Base-by-base conservation (phyloP, 1,140 invertebrate species). In the Papilio polyxenes region DNA sequence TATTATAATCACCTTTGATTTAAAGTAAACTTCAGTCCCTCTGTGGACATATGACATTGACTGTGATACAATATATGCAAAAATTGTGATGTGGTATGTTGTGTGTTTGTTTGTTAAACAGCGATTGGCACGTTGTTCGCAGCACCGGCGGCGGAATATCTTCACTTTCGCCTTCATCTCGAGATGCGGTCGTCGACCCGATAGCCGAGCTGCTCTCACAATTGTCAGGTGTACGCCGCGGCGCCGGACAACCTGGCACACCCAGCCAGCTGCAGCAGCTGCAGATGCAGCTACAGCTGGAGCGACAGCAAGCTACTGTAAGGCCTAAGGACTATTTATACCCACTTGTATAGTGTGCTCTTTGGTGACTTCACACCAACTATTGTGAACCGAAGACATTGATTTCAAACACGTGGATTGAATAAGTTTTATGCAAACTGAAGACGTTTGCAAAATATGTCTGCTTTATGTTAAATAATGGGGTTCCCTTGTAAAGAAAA, bases 141-240 rank as follows among this genome's bases (percentile, higher is more conserved):
- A 93, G 89, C 84, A 91, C 91, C 81, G 85, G 97, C 85, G 97
- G 97, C 87, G 97, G 97, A 76, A 95, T 98, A 75, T 96, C 97
- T 82, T 96, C 97, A 81, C 93, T 97, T 86, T 98, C 97, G 86
- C 97, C 97, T 82, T 98, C 97, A 87, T 97, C 97, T 90, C 96
- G 98, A 87, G 98, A 99, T 91, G 96, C 97, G 85, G 96, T 96
- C 84, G 97, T 98, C 90, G 98, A 99, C 96, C 98, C 98, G 79
- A 99, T 99, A 86, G 98, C 98, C 62, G 98, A 99, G 95, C 95
- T 99, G 84, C 95, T 99, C 81, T 98, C 98, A 78, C 98, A 99
- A 94, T 95, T 99, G 88, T 98, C 98, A 40, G 98, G 98, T 83
- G 98, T 98, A 83, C 95, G 98, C 86, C 96, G 98, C 93, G 95